phyloP scores from a whole-genome alignment of 2,888 invertebrate genomes.

The Gymnosoma rotundatum region DNA sequence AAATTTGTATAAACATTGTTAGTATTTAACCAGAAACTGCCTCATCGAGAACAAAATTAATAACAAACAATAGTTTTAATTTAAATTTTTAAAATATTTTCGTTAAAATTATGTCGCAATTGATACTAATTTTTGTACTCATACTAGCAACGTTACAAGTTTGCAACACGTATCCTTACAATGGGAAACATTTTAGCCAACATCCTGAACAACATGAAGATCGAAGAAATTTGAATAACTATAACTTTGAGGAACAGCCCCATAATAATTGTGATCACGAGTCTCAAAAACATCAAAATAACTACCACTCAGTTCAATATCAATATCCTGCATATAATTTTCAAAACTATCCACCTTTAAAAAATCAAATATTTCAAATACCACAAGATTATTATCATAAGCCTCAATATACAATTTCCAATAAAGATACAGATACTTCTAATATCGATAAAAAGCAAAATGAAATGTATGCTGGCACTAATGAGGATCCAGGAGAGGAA shows the following conservation, averaged over 20 bases:
- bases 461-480: constrained; percentile 11
- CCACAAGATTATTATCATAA: constrained; percentile 32
- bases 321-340: background rate
- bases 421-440: background rate
- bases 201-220: background rate
- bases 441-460: background rate
- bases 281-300: background rate
- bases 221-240: constrained; percentile 46
- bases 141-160: background rate
- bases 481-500: background rate
- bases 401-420: constrained; percentile 8
- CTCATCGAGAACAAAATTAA: constrained; percentile 4
- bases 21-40: background rate
- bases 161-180: background rate
- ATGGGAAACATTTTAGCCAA: background rate
- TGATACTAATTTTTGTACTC: background rate
- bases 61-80: background rate
- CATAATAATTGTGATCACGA: constrained; percentile 15
- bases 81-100: background rate
- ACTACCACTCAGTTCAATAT: background rate
- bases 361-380: constrained; percentile 9
- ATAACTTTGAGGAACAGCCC: constrained; percentile 44
- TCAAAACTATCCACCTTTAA: background rate
- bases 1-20: background rate
- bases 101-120: constrained; percentile 10